Base-by-base conservation (phyloP, 2,888 invertebrate species). In the Bedellia somnulentella region DNA sequence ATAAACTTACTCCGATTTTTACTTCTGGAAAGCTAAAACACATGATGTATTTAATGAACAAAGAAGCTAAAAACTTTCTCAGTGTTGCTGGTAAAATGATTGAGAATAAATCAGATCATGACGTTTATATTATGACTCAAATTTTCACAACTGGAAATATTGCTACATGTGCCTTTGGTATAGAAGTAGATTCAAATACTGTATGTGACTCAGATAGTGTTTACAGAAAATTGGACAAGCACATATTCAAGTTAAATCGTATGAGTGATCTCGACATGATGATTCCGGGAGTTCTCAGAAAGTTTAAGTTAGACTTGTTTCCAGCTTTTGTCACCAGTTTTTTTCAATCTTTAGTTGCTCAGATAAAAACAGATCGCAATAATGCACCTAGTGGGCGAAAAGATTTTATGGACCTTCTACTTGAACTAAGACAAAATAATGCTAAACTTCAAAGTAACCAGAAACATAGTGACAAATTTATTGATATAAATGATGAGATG, bases 331-430 rank as follows among this genome's bases (percentile, higher is more conserved):
- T 22, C 18, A 35, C n/a, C 27, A 33, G n/a, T 30, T 45, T 18
- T 9, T 18, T 18, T 9, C 18, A 18, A 18, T 27, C 31, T n/a
- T 31, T 45, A 1, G 37, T 44, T 1, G 30, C 35, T 14, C 29
- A 33, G 22, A 38, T 40, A 4, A 12, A 37, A 2, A 22, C 27
- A 6, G 17, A 37, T n/a, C 30, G 43, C 17, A 18, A 33, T 10
- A 26, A 31, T 9, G 31, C 18, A 10, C 13, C 24, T 8, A 33
- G 30, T 5, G 29, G 16, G 5, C 21, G 36, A 8, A 25, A 38
- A 15, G 42, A 42, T 24, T 42, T 42, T 21, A 35, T 42, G 30
- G 38, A 42, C 16, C 29, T 41, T 3, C 12, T 42, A 33, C 29
- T 40, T 17, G 35, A 40, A 26, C 30, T 37, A 10, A 36, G 34